phyloP scores from a whole-genome alignment of 2,113 vertebrate genomes.

The Larimichthys crocea region DNA sequence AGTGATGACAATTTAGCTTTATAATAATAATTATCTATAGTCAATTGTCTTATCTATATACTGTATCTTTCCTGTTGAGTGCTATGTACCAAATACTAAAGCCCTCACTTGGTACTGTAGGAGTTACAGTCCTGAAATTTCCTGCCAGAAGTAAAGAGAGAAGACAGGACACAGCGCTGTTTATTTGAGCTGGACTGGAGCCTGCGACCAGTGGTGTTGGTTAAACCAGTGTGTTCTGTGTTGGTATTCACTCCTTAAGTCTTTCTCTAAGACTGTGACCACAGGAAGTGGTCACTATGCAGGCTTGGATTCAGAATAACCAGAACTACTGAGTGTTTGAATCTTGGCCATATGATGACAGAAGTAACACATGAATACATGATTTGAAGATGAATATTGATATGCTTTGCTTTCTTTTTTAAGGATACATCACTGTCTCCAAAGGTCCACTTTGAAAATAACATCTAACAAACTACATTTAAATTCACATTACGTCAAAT shows the following conservation, averaged over 20 bases:
- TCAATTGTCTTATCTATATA: no score
- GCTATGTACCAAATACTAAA: not conserved
- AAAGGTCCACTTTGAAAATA: conserved; percentile 32
- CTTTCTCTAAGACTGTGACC: conserved; percentile 16
- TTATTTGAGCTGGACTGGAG: conserved; percentile 15
- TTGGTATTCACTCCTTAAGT: not conserved
- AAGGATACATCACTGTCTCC: conserved; percentile 9
- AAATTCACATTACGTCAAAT: conserved; percentile 48
- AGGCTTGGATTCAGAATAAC: conserved; percentile 8
- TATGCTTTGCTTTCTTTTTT: conserved; percentile 8
- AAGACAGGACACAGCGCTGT: not conserved
- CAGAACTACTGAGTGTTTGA: not conserved
- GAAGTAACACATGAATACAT: conserved; percentile 16
- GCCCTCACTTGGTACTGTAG: not conserved
- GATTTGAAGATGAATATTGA: conserved; percentile 19
- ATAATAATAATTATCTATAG: not conserved
- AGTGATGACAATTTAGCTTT: not conserved
- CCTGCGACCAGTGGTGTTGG: not conserved
- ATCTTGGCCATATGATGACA: conserved; percentile 1
- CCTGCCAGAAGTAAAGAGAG: not conserved
- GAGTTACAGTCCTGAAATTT: not conserved
- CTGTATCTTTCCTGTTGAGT: not conserved
- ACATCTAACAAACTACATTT: conserved; percentile 32
- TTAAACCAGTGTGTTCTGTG: conserved; percentile 19
- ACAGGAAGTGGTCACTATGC: conserved; percentile 29